Evolutionary conservation across 2,797 vertebrate species (phyloP), one percentile per base, ranked within the genome.

Genomic region (Pipistrellus pygmaeus): DNA sequence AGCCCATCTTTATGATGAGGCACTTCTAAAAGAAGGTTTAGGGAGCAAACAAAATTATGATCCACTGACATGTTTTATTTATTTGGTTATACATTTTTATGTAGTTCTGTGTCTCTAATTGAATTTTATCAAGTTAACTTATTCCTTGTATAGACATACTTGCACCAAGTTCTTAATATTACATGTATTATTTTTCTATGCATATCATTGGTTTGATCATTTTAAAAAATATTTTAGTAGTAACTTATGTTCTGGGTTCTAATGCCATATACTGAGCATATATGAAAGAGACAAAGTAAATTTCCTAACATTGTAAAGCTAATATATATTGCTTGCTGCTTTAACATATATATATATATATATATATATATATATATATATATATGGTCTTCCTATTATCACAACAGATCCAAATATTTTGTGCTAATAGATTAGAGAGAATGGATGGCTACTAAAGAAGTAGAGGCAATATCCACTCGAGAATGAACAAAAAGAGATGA

Each of bases 1-100:
- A 78, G 23, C 23, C 21, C n/a, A 80, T 90, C 69, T 83, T 87
- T 80, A 68, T 90, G 20, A 87, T 27, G 96, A 88, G 60, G 20
- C 15, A 7, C 25, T 73, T 82, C 10, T 21, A 86, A 78, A 55
- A 91, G 72, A 32, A 69, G 38, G 12, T 77, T 92, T 41, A 55
- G 32, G 48, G 7, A 78, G 27, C 18, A 86, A 84, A 80, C 0
- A 21, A 68, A 41, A 73, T 30, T 48, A n/a, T 32, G 27, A 62
- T 64, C 23, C 18, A 76, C 68, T 77, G 8, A 89, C 35, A 30
- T 21, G 4, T 83, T 60, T 72, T 32, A 35, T 38, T 80, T 72
- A 86, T 72, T 90, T 78, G 82, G 25, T 27, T 60, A 10, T 57
- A 7, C n/a, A 41, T 41, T 78, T n/a, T 25, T 64, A 27, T 41